Conservation (phyloP, 1,140 invertebrate species). For the Steinernema feltiae region DNA sequence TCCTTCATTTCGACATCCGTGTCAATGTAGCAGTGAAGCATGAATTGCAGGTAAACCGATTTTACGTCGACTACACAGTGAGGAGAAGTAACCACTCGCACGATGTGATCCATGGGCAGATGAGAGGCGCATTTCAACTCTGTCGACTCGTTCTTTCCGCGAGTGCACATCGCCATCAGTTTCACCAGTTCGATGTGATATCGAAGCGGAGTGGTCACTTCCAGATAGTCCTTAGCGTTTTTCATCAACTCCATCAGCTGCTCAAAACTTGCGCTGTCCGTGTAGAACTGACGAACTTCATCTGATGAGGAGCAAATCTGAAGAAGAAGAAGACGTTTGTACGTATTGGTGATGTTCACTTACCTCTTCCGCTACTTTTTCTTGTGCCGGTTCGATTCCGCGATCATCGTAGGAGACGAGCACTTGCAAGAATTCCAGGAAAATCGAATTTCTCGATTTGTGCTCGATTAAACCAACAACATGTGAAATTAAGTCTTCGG, state of each 20-base stretch:
- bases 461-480: slow-evolving; percentile 97
- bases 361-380: slow-evolving; percentile 97
- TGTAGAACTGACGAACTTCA: slow-evolving; percentile 93
- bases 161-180: slow-evolving; percentile 89
- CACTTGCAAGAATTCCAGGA: slow-evolving; percentile 90
- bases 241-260: slow-evolving; percentile 66
- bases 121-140: slow-evolving; percentile 98
- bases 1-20: slow-evolving; percentile 99
- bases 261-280: slow-evolving; percentile 85
- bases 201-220: slow-evolving; percentile 63
- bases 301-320: slow-evolving; percentile 89
- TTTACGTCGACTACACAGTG: slow-evolving; percentile 94
- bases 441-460: slow-evolving; percentile 84
- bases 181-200: slow-evolving; percentile 91
- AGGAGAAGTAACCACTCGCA: slow-evolving; percentile 80
- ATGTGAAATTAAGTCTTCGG: slow-evolving; percentile 89
- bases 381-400: slow-evolving; percentile 88
- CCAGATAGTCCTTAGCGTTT: slow-evolving; percentile 43
- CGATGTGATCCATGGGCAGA: slow-evolving; percentile 90
- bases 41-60: slow-evolving; percentile 95
- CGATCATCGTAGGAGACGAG: slow-evolving; percentile 91
- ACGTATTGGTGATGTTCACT: no score
- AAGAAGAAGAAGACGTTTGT: no score
- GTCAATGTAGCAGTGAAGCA: slow-evolving; percentile 98
- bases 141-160: slow-evolving; percentile 97